Conservation (phyloP, 2,797 vertebrate species). For the Alcedo quadribrachys region DNA sequence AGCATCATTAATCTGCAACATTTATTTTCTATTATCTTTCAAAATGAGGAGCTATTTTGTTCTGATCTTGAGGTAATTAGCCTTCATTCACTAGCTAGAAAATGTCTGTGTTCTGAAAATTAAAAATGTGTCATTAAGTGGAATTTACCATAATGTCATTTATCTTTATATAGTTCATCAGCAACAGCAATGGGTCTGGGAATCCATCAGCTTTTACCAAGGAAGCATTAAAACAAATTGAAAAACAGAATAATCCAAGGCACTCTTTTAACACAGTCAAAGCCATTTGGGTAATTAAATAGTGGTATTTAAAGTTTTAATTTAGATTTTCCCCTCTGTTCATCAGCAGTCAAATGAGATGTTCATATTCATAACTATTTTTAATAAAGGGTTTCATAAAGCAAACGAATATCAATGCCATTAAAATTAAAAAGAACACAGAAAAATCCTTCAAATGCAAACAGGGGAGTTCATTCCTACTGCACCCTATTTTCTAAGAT, state of each 20-base stretch:
- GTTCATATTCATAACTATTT: constrained; percentile 84
- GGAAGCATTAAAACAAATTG: constrained; percentile 92
- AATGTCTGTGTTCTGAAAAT: constrained; percentile 96
- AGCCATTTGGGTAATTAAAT: constrained; percentile 99
- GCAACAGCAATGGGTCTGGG: constrained; percentile 85
- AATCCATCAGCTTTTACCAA: constrained; percentile 87
- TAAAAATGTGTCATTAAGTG: constrained; percentile 99
- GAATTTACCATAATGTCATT: constrained; percentile 99
- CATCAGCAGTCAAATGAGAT: constrained; percentile 83
- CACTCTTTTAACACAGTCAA: constrained; percentile 89
- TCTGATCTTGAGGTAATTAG: constrained; percentile 89
- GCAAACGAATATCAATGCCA: constrained; percentile 79
- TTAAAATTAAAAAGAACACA: constrained; percentile 75
- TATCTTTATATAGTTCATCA: constrained; percentile 97
- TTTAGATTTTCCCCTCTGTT: constrained; percentile 90
- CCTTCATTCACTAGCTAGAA: constrained; percentile 89
- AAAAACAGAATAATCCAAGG: constrained; percentile 97
- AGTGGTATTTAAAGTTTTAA: constrained; percentile 99
- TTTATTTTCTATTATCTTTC: constrained; percentile 89
- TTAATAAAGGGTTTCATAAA: constrained; percentile 83
- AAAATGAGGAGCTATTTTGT: constrained; percentile 88
- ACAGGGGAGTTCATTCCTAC: constrained; percentile 59
- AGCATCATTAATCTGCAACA: constrained; percentile 91
- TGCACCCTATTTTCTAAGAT: constrained; percentile 43
- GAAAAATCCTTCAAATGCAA: constrained; percentile 60